These are phyloP conservation scores for Neodiprion lecontei DNA, from an alignment of 1,140 invertebrate species.

Conservation along the genomic window DNA sequence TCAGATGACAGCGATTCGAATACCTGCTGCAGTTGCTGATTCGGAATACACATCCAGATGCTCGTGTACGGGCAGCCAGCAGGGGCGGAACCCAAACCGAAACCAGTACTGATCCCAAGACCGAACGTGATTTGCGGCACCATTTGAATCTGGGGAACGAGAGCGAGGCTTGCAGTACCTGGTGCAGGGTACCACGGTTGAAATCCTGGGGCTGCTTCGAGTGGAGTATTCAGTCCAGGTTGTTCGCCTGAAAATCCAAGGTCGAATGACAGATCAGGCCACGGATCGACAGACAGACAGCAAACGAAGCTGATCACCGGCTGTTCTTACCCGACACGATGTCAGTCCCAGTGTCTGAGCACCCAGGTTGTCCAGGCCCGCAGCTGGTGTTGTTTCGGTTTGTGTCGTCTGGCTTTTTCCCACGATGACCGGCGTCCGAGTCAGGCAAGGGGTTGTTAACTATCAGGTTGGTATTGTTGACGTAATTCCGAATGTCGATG, in stretches of 20 bases:
- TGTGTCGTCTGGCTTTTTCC: not conserved
- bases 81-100: conserved; percentile 31
- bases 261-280: too few species aligned
- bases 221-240: too few species aligned
- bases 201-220: not conserved
- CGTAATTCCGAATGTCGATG: conserved; percentile 41
- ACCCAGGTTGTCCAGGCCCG: not conserved
- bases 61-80: conserved; percentile 28
- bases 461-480: conserved; percentile 19
- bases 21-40: not conserved
- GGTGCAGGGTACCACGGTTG: not conserved
- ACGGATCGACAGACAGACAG: too few species aligned
- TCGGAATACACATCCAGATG: conserved; percentile 40
- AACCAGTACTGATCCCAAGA: not conserved
- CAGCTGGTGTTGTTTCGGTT: not conserved
- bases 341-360: not conserved
- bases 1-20: not conserved
- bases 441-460: not conserved
- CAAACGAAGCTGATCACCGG: not conserved
- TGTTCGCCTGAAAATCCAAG: too few species aligned
- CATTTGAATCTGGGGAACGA: conserved; percentile 31
- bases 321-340: not conserved
- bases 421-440: too few species aligned
- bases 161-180: conserved; percentile 17
- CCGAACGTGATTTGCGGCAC: conserved; percentile 47